Evolutionary conservation across 2,888 invertebrate species (phyloP).

Genomic region (Phaonia tiefii): DNA sequence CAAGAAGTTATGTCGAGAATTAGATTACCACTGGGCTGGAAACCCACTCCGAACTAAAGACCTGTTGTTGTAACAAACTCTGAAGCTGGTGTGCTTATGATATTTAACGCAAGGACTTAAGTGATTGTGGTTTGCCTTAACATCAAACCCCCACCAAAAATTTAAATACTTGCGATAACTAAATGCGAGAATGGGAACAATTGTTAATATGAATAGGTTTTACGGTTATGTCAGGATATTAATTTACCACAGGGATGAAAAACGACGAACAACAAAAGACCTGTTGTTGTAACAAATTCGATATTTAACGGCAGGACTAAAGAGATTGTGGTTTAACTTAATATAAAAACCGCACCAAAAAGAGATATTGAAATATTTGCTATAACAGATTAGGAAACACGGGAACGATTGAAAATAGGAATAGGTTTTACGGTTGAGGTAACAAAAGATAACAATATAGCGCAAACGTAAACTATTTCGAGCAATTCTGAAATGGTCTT

Average conservation of each 20-base stretch:
- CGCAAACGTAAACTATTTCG: too few species aligned
- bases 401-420: too few species aligned
- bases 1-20: too few species aligned
- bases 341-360: slow-evolving; percentile 7
- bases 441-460: too few species aligned
- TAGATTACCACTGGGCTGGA: too few species aligned
- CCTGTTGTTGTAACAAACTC: slow-evolving; percentile 48
- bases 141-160: too few species aligned
- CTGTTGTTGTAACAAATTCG: slow-evolving; percentile 19
- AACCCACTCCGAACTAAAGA: slow-evolving; percentile 48
- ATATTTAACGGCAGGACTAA: slow-evolving; percentile 58
- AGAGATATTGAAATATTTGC: slow-evolving; percentile 41
- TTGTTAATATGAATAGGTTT: slow-evolving; percentile 65
- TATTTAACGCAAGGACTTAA: too few species aligned
- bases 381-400: slow-evolving; percentile 35
- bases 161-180: too few species aligned
- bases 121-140: too few species aligned
- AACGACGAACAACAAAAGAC: not conserved
- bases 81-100: too few species aligned
- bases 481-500: too few species aligned
- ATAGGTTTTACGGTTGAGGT: too few species aligned
- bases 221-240: slow-evolving; percentile 65
- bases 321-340: slow-evolving; percentile 62
- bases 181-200: not conserved
- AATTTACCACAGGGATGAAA: slow-evolving; percentile 49